These are phyloP conservation scores for Lampris incognitus DNA, from an alignment of 2,113 vertebrate species.

Conservation along the genomic window DNA sequence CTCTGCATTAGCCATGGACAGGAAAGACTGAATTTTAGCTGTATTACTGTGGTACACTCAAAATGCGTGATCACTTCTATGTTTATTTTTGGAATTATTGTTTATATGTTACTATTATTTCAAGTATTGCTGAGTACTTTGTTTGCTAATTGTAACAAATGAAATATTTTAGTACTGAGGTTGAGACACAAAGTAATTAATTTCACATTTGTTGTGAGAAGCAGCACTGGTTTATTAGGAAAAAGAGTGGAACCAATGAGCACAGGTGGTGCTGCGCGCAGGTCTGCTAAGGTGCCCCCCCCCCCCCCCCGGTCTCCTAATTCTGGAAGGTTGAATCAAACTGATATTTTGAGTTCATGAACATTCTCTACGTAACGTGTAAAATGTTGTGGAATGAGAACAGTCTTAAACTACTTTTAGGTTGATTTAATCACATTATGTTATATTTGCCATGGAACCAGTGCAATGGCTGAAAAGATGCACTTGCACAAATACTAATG, in stretches of 20 bases:
- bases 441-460: background rate
- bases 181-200: background rate
- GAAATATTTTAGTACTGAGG: too few relatives aligned
- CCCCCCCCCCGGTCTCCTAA: background rate
- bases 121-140: background rate
- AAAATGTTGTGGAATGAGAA: background rate
- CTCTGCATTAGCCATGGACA: too few relatives aligned
- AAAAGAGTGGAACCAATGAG: slow-evolving; percentile 7
- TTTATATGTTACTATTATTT: background rate
- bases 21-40: too few relatives aligned
- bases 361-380: background rate
- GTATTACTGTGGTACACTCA: too few relatives aligned
- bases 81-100: background rate
- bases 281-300: background rate
- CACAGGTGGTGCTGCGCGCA: background rate
- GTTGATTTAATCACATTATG: background rate
- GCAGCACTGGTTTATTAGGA: background rate
- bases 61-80: slow-evolving; percentile 1
- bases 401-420: background rate
- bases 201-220: background rate
- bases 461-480: background rate
- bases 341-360: background rate
- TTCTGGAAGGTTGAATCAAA: background rate
- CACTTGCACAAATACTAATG: background rate
- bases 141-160: too few relatives aligned